phyloP scores from a whole-genome alignment of 2,113 vertebrate species.

The Thoracochromis brauschi region DNA sequence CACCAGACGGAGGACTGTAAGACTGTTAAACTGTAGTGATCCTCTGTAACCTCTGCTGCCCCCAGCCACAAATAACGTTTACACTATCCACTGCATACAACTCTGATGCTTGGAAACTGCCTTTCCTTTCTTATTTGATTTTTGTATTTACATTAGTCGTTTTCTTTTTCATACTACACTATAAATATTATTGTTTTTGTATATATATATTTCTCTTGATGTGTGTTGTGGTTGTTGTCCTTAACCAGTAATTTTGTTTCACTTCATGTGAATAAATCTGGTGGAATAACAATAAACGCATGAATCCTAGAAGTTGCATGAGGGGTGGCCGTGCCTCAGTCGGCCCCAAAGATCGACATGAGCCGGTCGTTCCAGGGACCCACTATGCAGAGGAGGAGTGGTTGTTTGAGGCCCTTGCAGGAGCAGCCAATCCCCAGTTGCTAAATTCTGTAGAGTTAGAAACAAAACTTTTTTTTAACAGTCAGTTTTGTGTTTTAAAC shows the following conservation, averaged over 20 bases:
- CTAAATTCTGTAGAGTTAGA: neutral
- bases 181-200: neutral
- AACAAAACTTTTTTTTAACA: neutral
- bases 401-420: neutral
- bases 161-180: neutral
- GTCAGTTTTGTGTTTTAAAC: neutral
- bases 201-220: neutral
- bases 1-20: neutral
- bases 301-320: neutral
- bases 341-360: rapidly evolving
- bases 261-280: neutral
- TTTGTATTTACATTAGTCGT: neutral
- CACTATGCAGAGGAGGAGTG: neutral
- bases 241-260: neutral
- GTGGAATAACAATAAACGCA: neutral
- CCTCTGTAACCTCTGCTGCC: neutral
- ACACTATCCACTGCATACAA: neutral
- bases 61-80: neutral
- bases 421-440: neutral
- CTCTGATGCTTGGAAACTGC: neutral
- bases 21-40: neutral
- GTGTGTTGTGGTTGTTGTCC: neutral
- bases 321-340: neutral
- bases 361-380: rapidly evolving
- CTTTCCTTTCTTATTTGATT: neutral